Conservation (phyloP, 2,113 vertebrate species). For the Atrichornis clamosus region DNA sequence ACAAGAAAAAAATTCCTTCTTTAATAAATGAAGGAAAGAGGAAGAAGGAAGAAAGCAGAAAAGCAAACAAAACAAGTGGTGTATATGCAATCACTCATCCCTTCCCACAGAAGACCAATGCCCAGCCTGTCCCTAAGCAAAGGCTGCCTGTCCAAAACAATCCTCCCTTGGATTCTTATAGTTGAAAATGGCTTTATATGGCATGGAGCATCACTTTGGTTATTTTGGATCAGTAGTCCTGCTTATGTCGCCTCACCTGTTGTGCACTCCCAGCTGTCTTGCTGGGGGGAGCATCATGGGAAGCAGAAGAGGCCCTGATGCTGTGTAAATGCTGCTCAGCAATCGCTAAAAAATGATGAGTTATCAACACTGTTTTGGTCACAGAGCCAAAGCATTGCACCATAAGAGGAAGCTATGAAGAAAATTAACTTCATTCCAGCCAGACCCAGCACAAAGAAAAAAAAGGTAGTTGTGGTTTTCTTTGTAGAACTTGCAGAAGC, state of each 20-base stretch:
- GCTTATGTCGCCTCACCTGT: neutral
- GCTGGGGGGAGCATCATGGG: fast-evolving
- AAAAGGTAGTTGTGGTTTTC: neutral
- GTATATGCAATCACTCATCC: neutral
- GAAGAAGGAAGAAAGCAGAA: neutral
- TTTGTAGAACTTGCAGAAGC: neutral
- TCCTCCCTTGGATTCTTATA: neutral
- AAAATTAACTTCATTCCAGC: neutral
- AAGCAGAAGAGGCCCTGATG: neutral
- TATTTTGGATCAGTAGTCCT: neutral
- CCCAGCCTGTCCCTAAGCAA: neutral
- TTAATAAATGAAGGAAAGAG: neutral
- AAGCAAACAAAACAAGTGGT: neutral
- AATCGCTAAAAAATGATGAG: neutral
- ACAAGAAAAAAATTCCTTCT: neutral
- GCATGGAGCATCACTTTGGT: neutral
- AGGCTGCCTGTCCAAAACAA: neutral
- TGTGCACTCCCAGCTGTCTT: neutral
- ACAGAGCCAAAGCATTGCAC: neutral
- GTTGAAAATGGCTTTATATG: neutral
- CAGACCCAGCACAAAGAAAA: neutral
- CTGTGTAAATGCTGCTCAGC: neutral
- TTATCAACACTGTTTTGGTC: neutral
- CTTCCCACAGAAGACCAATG: fast-evolving
- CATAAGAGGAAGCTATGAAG: neutral